Evolutionary conservation across 2,888 invertebrate species (phyloP), one percentile per base, ranked within the genome.

Genomic region (Hedya salicella): DNA sequence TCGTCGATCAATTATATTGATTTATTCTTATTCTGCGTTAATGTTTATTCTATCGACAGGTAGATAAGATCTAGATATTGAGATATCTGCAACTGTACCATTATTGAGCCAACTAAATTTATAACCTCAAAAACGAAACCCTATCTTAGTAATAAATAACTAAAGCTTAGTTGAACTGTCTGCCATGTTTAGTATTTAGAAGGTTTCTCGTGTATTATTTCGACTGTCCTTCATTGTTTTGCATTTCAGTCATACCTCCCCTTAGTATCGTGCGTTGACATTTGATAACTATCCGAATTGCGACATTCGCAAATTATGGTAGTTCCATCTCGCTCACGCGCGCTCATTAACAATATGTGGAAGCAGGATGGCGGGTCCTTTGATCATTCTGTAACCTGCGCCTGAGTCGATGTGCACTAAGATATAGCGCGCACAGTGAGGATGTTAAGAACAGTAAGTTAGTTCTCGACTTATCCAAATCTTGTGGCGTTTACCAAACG

Each of bases 241-340:
- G 67, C 71, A 68, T 64, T 54, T 60, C 62, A 40, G 57, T 62
- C 64, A 68, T 64, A 64, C 73, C 73, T 68, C 62, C 71, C 69
- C n/a, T n/a, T n/a, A 71, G 72, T 73, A 76, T 73, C 76, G 71
- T 77, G 69, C 74, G 75, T 78, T 81, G 81, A 81, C 80, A 81
- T 81, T 72, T 76, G 79, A 80, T 80, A 73, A 62, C 72, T 74
- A 79, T 80, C 77, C 78, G 69, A 69, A 73, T 78, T 78, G 78
- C 72, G 62, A 66, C 68, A 68, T 63, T 25, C 13, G 50, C 42
- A 76, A 78, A 78, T 75, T 77, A 76, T 75, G 76, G 72, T 65
- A 64, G 61, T 25, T 60, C 67, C 62, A 65, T 75, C 76, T 73
- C 68, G 21, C 69, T 79, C 71, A 62, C 70, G 40, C 70, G 17